Evolutionary conservation across 2,888 invertebrate genomes (phyloP).

Genomic region (Miltochrista miniata): DNA sequence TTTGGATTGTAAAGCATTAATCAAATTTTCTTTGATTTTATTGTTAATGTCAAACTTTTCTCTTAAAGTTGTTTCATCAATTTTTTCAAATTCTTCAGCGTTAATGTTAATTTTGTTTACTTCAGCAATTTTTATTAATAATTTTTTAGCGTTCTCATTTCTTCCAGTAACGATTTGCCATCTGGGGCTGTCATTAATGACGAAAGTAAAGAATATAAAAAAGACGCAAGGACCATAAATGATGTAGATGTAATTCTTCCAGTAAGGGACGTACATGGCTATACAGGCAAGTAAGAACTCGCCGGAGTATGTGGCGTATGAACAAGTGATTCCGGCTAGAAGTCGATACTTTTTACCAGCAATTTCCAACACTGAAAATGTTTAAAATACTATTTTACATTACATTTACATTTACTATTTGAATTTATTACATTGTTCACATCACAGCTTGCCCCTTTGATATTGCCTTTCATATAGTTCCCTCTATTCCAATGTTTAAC

Average conservation of each 20-base stretch:
- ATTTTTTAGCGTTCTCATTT: constrained; percentile 52
- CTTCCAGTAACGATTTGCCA: constrained; percentile 54
- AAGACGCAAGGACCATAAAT: constrained; percentile 58
- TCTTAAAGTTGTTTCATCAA: not conserved
- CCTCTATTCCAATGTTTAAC: too few relatives aligned
- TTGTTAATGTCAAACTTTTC: not conserved
- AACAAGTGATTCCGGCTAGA: constrained; percentile 59
- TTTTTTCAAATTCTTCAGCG: not conserved
- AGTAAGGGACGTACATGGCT: constrained; percentile 62
- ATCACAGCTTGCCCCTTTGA: too few relatives aligned
- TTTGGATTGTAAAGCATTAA: not conserved
- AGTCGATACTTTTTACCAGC: constrained; percentile 56
- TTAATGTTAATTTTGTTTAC: constrained; percentile 43
- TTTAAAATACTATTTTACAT: not conserved
- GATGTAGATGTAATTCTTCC: constrained; percentile 60
- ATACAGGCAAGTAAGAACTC: constrained; percentile 60
- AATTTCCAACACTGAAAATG: constrained; percentile 64
- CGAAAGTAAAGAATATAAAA: not conserved
- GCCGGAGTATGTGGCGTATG: constrained; percentile 63
- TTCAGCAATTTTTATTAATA: constrained; percentile 49
- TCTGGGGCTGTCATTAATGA: not conserved
- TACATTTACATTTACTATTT: too few relatives aligned
- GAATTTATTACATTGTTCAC: too few relatives aligned
- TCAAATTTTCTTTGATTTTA: not conserved
- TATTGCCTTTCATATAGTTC: too few relatives aligned